Conservation (phyloP, 2,113 vertebrate species). For the Dunckerocampus dactyliophorus region DNA sequence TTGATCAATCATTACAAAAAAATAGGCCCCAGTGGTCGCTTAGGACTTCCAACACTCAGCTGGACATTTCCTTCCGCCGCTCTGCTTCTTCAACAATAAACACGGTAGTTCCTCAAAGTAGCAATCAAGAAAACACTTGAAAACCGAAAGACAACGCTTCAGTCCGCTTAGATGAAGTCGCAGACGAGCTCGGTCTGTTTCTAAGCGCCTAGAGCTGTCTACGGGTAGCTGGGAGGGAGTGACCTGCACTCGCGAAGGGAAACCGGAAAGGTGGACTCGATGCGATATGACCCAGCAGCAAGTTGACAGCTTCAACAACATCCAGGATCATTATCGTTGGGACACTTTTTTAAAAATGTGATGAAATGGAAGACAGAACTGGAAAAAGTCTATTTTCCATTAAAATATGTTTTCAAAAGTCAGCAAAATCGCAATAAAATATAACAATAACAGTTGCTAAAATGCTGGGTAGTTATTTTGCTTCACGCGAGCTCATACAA, state of each 20-base stretch:
- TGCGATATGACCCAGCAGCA: constrained; percentile 7
- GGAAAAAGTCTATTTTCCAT: not conserved
- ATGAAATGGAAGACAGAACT: not conserved
- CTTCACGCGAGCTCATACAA: too few relatives aligned
- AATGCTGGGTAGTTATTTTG: not conserved
- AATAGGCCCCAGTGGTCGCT: constrained; percentile 42
- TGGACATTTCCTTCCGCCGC: constrained; percentile 62
- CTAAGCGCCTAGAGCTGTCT: constrained; percentile 31
- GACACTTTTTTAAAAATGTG: not conserved
- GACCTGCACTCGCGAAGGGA: constrained; percentile 34
- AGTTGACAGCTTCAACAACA: not conserved
- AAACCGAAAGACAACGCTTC: constrained; percentile 5
- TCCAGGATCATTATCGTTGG: not conserved
- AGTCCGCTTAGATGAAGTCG: not conserved
- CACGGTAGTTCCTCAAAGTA: constrained; percentile 24
- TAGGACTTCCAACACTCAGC: constrained; percentile 59
- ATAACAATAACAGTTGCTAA: not conserved
- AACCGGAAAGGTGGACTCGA: constrained; percentile 68
- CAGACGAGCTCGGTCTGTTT: constrained; percentile 8
- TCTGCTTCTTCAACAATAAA: constrained; percentile 27
- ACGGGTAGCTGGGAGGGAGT: constrained; percentile 49
- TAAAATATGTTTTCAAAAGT: not conserved
- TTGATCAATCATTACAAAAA: constrained; percentile 65
- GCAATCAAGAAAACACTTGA: constrained; percentile 17
- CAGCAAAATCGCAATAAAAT: not conserved